phyloP scores from a whole-genome alignment of 2,797 vertebrate species.

The Sebastolobus altivelis region DNA sequence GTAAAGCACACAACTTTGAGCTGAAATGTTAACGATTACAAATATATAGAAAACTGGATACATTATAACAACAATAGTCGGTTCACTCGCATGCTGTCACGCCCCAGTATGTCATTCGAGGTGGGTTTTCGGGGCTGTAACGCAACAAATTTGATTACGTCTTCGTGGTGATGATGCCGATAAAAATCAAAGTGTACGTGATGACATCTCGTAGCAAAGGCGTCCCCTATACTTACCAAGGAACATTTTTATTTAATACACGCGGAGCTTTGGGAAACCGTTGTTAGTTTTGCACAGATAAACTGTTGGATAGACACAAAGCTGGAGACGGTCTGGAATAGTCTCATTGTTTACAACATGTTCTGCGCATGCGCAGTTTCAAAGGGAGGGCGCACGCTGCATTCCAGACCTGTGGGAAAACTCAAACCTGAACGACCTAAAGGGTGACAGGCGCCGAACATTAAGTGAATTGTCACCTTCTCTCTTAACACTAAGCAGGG shows the following conservation, averaged over 20 bases:
- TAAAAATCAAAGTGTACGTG: conserved; percentile 51
- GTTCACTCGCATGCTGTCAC: conserved; percentile 77
- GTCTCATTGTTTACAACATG: conserved; percentile 88
- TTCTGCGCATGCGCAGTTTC: conserved; percentile 80
- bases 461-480: neutral
- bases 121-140: conserved; percentile 64
- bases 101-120: conserved; percentile 81
- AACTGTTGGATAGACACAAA: conserved; percentile 81
- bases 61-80: conserved; percentile 14
- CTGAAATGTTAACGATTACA: neutral
- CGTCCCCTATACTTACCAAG: conserved; percentile 78
- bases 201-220: conserved; percentile 59
- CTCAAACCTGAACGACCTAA: neutral
- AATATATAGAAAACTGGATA: neutral
- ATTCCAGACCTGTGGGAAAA: conserved; percentile 61
- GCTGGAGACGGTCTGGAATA: conserved; percentile 82
- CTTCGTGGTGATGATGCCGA: conserved; percentile 66
- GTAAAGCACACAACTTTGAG: neutral
- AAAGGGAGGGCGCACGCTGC: conserved; percentile 77
- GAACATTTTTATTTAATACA: conserved; percentile 65
- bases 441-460: neutral
- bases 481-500: neutral
- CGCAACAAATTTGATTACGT: conserved; percentile 73
- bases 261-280: conserved; percentile 31
- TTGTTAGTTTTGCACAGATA: conserved; percentile 65